These are phyloP conservation scores for Onychomys arenicola DNA, from an alignment of 2,797 vertebrate genomes.

Conservation along the genomic window DNA sequence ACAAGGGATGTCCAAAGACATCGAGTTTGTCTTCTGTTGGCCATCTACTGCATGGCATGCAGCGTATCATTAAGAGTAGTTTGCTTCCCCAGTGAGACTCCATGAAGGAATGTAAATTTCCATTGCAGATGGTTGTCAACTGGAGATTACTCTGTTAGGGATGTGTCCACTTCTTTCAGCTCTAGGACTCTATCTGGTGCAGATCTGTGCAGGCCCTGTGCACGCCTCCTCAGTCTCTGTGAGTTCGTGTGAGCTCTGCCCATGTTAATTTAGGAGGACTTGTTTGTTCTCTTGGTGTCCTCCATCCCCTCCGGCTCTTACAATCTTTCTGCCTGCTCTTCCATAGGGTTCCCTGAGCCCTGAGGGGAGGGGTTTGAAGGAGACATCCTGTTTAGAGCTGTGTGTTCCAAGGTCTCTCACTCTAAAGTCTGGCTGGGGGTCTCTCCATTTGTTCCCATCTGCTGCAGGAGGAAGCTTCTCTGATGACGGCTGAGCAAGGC, in stretches of 20 bases:
- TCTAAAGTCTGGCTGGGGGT: background rate
- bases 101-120: background rate
- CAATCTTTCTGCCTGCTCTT: background rate
- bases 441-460: background rate
- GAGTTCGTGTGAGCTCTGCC: background rate
- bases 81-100: background rate
- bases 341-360: background rate
- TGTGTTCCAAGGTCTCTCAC: too few species aligned
- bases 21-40: background rate
- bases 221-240: background rate
- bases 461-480: background rate
- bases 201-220: background rate
- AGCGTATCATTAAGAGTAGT: background rate
- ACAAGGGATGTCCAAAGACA: background rate
- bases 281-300: background rate
- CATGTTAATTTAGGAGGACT: background rate
- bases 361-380: too few species aligned
- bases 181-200: background rate
- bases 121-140: background rate
- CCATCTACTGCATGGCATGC: background rate
- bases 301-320: background rate
- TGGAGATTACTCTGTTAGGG: background rate
- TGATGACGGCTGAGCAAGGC: background rate
- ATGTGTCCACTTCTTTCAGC: background rate
- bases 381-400: too few species aligned